Percentiles rank a stretch among this genome's conserved stretches.
phyloP scores from a whole-genome alignment of 2,888 invertebrate species.

The Caenorhabditis angaria region DNA sequence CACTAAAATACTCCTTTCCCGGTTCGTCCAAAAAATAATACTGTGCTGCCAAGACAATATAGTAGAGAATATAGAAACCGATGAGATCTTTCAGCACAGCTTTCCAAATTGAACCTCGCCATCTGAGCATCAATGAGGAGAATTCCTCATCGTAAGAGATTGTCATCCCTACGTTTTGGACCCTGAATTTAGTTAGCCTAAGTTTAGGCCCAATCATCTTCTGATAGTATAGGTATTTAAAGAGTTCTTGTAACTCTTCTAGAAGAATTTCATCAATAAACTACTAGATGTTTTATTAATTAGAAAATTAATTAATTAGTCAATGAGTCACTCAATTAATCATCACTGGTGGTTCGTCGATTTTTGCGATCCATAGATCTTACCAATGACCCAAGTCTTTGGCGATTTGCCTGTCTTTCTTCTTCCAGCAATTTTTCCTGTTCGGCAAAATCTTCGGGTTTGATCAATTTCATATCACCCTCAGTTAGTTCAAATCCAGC shows the following conservation, averaged over 20 bases:
- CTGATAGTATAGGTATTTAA: background rate
- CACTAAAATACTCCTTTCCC: constrained; percentile 71
- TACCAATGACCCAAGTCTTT: constrained; percentile 46
- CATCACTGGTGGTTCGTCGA: no score
- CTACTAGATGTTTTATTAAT: no score
- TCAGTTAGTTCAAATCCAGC: constrained; percentile 65
- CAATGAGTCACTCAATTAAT: no score
- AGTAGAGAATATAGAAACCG: constrained; percentile 70
- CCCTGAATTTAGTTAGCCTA: no score
- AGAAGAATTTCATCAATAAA: no score
- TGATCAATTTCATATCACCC: constrained; percentile 70
- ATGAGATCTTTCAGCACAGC: constrained; percentile 72
- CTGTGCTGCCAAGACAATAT: constrained; percentile 69
- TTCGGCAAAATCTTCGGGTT: constrained; percentile 62
- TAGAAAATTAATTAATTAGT: no score
- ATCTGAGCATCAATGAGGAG: constrained; percentile 69
- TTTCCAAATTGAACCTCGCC: constrained; percentile 72
- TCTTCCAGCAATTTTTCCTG: constrained; percentile 54
- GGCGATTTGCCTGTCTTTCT: constrained; percentile 38
- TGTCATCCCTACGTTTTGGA: constrained; percentile 63
- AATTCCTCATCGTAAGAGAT: constrained; percentile 72
- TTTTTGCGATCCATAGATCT: constrained; percentile 40
- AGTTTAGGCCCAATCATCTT: no score
- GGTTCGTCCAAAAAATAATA: constrained; percentile 71
- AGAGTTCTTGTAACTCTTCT: no score